Conservation (phyloP, 1,140 invertebrate genomes). For the Cydia strobilella region DNA sequence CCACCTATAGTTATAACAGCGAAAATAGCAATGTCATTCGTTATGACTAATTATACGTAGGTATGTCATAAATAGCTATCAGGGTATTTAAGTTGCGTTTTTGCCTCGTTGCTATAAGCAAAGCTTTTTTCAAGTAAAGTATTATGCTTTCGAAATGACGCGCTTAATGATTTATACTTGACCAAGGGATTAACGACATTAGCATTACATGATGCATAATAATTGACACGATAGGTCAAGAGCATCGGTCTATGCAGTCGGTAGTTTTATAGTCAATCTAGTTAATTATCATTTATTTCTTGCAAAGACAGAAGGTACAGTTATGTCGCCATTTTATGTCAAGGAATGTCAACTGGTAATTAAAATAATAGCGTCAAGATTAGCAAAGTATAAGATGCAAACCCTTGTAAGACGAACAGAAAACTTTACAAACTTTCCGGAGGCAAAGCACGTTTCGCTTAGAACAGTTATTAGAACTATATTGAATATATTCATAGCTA, state of each 20-base stretch:
- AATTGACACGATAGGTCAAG: background rate
- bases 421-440: background rate
- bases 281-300: constrained; percentile 7
- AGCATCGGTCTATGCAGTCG: background rate
- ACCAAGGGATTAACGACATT: constrained; percentile 1
- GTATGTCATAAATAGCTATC: too few relatives aligned
- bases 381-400: background rate
- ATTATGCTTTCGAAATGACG: background rate
- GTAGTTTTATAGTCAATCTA: constrained; percentile 6
- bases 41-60: too few relatives aligned
- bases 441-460: too few relatives aligned
- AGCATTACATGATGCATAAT: constrained; percentile 15
- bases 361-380: background rate
- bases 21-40: too few relatives aligned
- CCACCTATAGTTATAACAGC: too few relatives aligned
- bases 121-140: background rate
- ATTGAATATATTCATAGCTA: too few relatives aligned
- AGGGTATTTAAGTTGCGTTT: too few relatives aligned
- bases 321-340: background rate
- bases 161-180: constrained; percentile 2
- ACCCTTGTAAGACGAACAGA: background rate
- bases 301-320: background rate
- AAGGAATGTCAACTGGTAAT: constrained; percentile 7
- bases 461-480: too few relatives aligned
- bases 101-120: too few relatives aligned